Evolutionary conservation across 2,888 invertebrate genomes (phyloP).

Genomic region (Unio pictorum): DNA sequence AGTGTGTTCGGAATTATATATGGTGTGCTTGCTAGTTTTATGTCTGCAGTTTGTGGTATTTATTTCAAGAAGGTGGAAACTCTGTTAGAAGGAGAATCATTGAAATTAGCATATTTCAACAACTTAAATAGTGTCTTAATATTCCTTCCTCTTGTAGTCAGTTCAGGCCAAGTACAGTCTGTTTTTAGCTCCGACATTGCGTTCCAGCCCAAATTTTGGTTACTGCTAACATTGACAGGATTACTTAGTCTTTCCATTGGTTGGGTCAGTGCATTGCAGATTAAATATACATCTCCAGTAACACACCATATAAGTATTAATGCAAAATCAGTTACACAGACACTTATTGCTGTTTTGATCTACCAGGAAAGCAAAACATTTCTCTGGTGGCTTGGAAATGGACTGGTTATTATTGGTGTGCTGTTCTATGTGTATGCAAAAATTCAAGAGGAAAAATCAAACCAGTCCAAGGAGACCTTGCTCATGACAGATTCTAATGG

Average conservation of each 20-base stretch:
- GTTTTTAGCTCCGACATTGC: slow-evolving; percentile 44
- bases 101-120: slow-evolving; percentile 65
- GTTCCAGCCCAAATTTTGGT: slow-evolving; percentile 51
- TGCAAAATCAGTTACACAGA: slow-evolving; percentile 69
- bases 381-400: slow-evolving; percentile 69
- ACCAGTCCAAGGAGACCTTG: too few relatives aligned
- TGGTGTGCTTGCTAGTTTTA: slow-evolving; percentile 66
- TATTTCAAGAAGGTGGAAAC: slow-evolving; percentile 65
- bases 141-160: slow-evolving; percentile 61
- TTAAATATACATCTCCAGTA: slow-evolving; percentile 69
- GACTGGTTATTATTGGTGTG: slow-evolving; percentile 66
- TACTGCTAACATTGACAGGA: slow-evolving; percentile 59
- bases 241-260: slow-evolving; percentile 63
- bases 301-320: slow-evolving; percentile 71
- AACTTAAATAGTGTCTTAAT: slow-evolving; percentile 64
- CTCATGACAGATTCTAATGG: too few relatives aligned
- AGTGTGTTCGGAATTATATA: slow-evolving; percentile 66
- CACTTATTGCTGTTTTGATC: slow-evolving; percentile 66
- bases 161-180: slow-evolving; percentile 59
- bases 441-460: slow-evolving; percentile 23
- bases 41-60: slow-evolving; percentile 68
- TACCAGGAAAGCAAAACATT: slow-evolving; percentile 61
- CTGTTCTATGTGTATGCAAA: slow-evolving; percentile 60
- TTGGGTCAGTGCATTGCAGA: slow-evolving; percentile 69
- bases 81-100: slow-evolving; percentile 54